phyloP scores from a whole-genome alignment of 1,140 invertebrate genomes.

The Ceratosolen fusciceps region DNA sequence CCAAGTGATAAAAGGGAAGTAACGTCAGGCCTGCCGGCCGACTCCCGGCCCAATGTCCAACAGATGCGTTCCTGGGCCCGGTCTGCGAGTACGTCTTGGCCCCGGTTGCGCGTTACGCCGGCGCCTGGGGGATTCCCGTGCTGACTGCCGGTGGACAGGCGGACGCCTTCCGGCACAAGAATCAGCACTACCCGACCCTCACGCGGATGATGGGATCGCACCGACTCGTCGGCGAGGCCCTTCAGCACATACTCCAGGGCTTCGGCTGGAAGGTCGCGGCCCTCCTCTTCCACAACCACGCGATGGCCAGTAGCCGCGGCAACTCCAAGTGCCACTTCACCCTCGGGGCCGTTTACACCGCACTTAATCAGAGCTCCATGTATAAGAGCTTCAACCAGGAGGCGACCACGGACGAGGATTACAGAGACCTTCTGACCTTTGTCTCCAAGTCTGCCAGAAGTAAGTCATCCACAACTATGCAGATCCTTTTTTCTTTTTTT shows the following conservation, averaged over 20 bases:
- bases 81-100: constrained; percentile 93
- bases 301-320: constrained; percentile 71
- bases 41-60: too few species aligned
- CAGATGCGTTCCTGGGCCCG: constrained; percentile 91
- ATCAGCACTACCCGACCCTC: constrained; percentile 80
- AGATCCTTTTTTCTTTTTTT: too few species aligned
- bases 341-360: constrained; percentile 78
- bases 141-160: constrained; percentile 88
- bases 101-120: constrained; percentile 88
- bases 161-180: constrained; percentile 82
- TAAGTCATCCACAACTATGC: too few species aligned
- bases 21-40: too few species aligned
- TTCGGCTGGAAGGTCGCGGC: constrained; percentile 82
- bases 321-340: constrained; percentile 84
- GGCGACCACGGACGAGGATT: constrained; percentile 70
- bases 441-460: constrained; percentile 81
- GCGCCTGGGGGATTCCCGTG: constrained; percentile 90
- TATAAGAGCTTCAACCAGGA: constrained; percentile 78
- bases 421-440: constrained; percentile 76
- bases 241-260: constrained; percentile 77
- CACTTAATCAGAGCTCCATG: constrained; percentile 74
- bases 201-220: constrained; percentile 91
- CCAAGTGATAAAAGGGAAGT: too few species aligned
- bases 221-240: constrained; percentile 80
- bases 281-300: constrained; percentile 81